Evolutionary conservation across 2,113 vertebrate genomes (phyloP), one percentile per base, ranked within the genome.

Genomic region (Ciconia stormi): DNA sequence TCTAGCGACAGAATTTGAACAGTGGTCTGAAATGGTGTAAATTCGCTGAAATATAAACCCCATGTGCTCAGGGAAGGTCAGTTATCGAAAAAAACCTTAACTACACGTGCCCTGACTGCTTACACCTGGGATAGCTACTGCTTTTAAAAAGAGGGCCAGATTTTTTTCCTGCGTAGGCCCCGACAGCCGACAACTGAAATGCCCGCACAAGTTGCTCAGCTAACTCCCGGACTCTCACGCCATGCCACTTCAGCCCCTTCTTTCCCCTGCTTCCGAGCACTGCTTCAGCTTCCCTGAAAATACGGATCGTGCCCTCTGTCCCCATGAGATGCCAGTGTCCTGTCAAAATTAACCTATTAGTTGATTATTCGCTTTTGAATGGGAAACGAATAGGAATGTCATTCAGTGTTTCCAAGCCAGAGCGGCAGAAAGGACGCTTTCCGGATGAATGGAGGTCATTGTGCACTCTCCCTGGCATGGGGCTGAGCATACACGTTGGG

Each of bases 341-440:
- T 94, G 77, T 93, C 78, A 92, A 70, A 95, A 97, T 97, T 87
- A 88, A 96, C 72, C 81, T 91, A 61, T 90, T 89, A 63, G 62
- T 69, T 96, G 83, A 81, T 96, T 93, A 93, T 94, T 94, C 38
- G 5, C 78, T 89, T 95, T 88, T 94, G 72, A 92, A 87, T 87
- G 78, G 87, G 67, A 85, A 95, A 91, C 3, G 42, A 71, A 49
- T 79, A 59, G 72, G 67, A 79, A 76, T 79, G 56, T 82, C 61
- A 81, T 78, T 91, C 89, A 82, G n/a, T 71, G 58, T 59, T 95
- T 79, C 74, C 65, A 95, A 78, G 79, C 92, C 5, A 34, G 65
- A 82, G 82, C 19, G 9, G 87, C 78, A 94, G 69, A 96, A 95
- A 93, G 56, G 92, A 40, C 1, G 7, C 63, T 96, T 95, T 87